phyloP scores from a whole-genome alignment of 2,888 invertebrate species.

The Cremastinae sp. region DNA sequence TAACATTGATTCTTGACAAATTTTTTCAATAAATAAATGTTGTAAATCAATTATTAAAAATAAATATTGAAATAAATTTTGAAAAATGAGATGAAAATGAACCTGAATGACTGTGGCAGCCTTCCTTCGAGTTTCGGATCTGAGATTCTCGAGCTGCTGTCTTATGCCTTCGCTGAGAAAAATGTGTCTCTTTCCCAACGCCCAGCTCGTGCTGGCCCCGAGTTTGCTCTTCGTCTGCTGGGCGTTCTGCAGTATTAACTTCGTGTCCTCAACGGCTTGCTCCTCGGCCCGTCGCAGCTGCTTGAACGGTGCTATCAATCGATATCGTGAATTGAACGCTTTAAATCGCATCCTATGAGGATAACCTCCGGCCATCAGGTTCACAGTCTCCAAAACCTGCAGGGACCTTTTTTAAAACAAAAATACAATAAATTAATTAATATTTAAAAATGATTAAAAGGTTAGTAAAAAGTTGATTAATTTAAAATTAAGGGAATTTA shows the following conservation, averaged over 20 bases:
- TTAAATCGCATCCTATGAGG: conserved; percentile 97
- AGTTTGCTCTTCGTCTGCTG: conserved; percentile 82
- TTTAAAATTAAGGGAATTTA: too few species aligned
- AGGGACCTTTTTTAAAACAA: conserved; percentile 85
- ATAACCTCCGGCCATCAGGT: conserved; percentile 96
- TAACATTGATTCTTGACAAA: too few species aligned
- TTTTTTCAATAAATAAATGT: too few species aligned
- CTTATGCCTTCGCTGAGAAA: conserved; percentile 96
- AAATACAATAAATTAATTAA: too few species aligned
- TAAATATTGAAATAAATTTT: not conserved
- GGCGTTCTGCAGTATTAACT: conserved; percentile 88
- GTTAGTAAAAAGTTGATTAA: too few species aligned
- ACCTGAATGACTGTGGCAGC: conserved; percentile 91
- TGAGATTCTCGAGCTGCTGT: conserved; percentile 92
- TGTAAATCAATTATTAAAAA: conserved; percentile 1
- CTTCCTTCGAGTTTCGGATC: conserved; percentile 88
- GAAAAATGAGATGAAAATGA: too few species aligned
- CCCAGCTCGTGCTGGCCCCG: conserved; percentile 87
- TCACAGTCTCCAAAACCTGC: conserved; percentile 94
- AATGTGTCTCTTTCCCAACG: conserved; percentile 94
- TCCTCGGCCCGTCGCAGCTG: conserved; percentile 85
- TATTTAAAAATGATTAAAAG: too few species aligned
- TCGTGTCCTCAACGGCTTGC: conserved; percentile 88
- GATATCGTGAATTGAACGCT: conserved; percentile 93
- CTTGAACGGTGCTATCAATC: conserved; percentile 91